These are phyloP conservation scores for Mus musculus DNA, from an alignment of 2,113 vertebrate species.

Conservation along the genomic window DNA sequence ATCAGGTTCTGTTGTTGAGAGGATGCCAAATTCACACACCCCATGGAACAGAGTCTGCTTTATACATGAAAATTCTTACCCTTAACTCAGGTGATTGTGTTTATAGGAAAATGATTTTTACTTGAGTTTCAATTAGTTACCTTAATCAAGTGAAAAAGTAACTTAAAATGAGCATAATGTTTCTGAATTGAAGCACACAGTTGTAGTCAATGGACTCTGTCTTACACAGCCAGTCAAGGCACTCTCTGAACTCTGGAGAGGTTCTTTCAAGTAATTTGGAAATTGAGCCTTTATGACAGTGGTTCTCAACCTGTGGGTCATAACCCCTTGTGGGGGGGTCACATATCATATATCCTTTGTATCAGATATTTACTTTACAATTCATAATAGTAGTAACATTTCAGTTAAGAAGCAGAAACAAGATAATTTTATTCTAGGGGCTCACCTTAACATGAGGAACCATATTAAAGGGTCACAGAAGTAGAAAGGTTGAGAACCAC, in stretches of 20 bases:
- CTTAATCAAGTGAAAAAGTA: slow-evolving; percentile 13
- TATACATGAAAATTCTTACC: not conserved
- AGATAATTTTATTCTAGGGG: not conserved
- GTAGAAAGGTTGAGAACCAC: not conserved
- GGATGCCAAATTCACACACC: not conserved
- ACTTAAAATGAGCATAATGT: not conserved
- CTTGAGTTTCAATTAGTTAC: not conserved
- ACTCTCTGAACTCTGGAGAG: not conserved
- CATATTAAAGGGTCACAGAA: not conserved
- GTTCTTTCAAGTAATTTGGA: slow-evolving; percentile 7
- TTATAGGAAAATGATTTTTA: not conserved
- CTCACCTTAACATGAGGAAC: not conserved
- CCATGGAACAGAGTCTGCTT: not conserved
- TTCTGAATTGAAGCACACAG: slow-evolving; percentile 25
- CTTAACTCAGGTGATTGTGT: not conserved
- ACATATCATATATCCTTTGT: not conserved
- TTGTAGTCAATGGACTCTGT: slow-evolving; percentile 1
- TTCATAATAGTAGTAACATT: not conserved
- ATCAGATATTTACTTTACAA: not conserved
- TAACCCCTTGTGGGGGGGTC: not conserved
- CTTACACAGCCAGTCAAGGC: not conserved
- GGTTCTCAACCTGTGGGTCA: not conserved
- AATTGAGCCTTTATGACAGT: not conserved
- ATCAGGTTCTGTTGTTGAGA: not conserved
- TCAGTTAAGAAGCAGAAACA: not conserved